phyloP scores from a whole-genome alignment of 2,797 vertebrate species.

The Poecilia velifera region DNA sequence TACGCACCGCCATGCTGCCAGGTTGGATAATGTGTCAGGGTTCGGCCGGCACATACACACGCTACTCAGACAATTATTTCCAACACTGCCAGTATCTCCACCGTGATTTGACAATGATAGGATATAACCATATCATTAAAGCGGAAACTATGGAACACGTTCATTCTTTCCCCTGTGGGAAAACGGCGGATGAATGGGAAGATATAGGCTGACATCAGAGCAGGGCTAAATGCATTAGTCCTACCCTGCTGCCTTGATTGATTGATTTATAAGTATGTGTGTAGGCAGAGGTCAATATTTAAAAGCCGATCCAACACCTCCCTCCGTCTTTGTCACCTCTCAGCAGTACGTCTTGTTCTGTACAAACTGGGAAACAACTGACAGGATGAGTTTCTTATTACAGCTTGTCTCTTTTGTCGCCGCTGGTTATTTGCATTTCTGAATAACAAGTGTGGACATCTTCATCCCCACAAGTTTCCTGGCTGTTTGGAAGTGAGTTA shows the following conservation, averaged over 20 bases:
- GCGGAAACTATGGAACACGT: slow-evolving; percentile 71
- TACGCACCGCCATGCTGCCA: slow-evolving; percentile 42
- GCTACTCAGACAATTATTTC: slow-evolving; percentile 28
- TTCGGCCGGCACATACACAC: slow-evolving; percentile 17
- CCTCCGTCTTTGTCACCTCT: slow-evolving; percentile 17
- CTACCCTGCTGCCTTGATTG: slow-evolving; percentile 43
- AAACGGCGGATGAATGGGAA: slow-evolving; percentile 16
- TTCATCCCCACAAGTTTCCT: slow-evolving; percentile 42
- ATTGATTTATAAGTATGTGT: neutral
- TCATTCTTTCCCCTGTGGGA: slow-evolving; percentile 59
- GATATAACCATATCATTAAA: slow-evolving; percentile 76
- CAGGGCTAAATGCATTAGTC: slow-evolving; percentile 49
- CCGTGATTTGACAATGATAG: slow-evolving; percentile 56
- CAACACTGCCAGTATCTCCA: slow-evolving; percentile 39
- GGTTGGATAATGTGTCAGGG: slow-evolving; percentile 29
- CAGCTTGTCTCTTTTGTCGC: slow-evolving; percentile 24
- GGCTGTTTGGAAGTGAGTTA: slow-evolving; percentile 45
- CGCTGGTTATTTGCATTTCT: slow-evolving; percentile 31
- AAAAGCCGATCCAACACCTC: slow-evolving; percentile 10
- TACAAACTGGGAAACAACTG: slow-evolving; percentile 23
- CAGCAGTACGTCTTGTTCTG: slow-evolving; percentile 15
- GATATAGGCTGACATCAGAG: slow-evolving; percentile 63
- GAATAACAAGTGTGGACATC: slow-evolving; percentile 58
- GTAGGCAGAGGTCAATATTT: neutral
- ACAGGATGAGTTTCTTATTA: slow-evolving; percentile 40